phyloP scores from a whole-genome alignment of 2,113 vertebrate genomes.

The Hydrochoerus hydrochaeris region DNA sequence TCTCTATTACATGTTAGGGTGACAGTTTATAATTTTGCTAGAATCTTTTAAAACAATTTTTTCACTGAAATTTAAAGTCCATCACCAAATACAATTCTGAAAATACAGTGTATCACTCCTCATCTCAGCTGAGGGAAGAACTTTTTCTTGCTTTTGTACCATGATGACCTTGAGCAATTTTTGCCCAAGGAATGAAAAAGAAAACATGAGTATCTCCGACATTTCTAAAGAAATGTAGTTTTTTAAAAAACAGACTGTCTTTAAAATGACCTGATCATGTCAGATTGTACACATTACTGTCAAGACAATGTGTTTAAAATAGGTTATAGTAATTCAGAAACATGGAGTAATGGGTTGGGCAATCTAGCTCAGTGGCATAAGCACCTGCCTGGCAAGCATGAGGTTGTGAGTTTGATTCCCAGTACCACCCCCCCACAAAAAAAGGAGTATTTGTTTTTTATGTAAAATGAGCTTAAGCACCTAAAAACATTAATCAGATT shows the following conservation, averaged over 20 bases:
- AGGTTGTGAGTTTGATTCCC: no score
- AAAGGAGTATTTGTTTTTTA: background rate
- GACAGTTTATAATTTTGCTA: constrained; percentile 8
- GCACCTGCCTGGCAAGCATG: no score
- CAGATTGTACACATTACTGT: background rate
- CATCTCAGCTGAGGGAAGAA: background rate
- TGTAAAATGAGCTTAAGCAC: background rate
- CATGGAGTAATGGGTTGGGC: no score
- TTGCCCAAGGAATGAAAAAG: background rate
- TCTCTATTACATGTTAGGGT: constrained; percentile 46
- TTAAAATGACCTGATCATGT: background rate
- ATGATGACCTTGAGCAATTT: constrained; percentile 15
- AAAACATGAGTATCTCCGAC: background rate
- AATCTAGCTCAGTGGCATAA: no score
- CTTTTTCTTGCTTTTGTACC: constrained; percentile 41
- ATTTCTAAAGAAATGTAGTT: background rate
- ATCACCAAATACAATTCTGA: constrained; percentile 55
- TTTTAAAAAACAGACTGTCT: background rate
- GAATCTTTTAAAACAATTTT: constrained; percentile 42
- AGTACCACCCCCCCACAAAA: no score
- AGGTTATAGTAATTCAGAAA: background rate
- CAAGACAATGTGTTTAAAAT: background rate
- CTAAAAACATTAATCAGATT: background rate
- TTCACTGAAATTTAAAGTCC: constrained; percentile 52
- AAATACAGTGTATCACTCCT: constrained; percentile 58